Conservation (phyloP, 2,797 vertebrate genomes). For the Propithecus perrieri region DNA sequence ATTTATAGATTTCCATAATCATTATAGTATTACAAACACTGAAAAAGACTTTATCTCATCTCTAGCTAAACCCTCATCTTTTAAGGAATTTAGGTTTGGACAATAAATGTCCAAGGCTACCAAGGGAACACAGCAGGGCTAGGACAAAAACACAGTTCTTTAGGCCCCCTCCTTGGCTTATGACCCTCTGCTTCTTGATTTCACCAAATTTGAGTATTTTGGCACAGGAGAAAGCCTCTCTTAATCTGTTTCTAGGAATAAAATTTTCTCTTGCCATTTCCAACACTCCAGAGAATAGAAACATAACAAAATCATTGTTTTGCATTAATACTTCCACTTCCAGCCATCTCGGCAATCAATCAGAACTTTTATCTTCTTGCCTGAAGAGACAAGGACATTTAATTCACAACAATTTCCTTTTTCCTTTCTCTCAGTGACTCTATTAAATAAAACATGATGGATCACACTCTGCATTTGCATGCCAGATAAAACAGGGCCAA, state of each 20-base stretch:
- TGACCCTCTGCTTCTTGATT: not conserved
- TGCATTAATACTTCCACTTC: conserved; percentile 75
- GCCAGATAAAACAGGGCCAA: conserved; percentile 76
- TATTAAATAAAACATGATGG: conserved; percentile 81
- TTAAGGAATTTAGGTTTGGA: not conserved
- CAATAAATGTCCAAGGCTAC: not conserved
- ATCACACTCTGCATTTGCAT: conserved; percentile 82
- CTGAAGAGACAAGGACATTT: conserved; percentile 82
- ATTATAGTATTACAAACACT: not conserved
- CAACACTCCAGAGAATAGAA: conserved; percentile 66
- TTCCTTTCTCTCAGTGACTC: conserved; percentile 78
- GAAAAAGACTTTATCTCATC: too few relatives aligned
- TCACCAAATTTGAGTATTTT: conserved; percentile 42
- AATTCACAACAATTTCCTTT: conserved; percentile 83
- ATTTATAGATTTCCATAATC: not conserved
- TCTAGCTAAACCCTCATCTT: not conserved
- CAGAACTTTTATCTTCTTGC: conserved; percentile 79
- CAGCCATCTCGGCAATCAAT: conserved; percentile 76
- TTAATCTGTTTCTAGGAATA: conserved; percentile 61
- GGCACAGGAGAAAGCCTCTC: conserved; percentile 31
- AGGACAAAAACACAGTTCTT: not conserved
- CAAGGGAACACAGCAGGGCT: fast-evolving
- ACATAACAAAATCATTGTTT: conserved; percentile 73
- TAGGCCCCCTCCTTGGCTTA: not conserved
- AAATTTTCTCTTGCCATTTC: conserved; percentile 37